Base-by-base conservation (phyloP, 37 sponge, comb jelly and placozoan genomes). In the Geodia barretti region DNA sequence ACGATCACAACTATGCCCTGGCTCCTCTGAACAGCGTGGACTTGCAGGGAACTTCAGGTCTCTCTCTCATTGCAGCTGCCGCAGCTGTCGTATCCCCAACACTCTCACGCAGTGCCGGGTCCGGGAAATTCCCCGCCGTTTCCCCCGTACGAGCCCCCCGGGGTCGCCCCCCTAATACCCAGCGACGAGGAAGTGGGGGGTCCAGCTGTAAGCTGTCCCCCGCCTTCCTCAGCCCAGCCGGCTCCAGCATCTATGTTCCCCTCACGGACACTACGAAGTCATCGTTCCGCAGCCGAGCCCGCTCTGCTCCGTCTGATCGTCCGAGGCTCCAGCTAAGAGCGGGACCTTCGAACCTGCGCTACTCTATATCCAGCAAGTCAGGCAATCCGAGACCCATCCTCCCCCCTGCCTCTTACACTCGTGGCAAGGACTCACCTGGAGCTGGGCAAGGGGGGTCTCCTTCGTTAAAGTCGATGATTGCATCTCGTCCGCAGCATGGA, bases 51-150 rank as follows among this genome's bases (percentile, higher is more conserved):
- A 86, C 78, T 9, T 89, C 93, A 0, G 93, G 93, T 28, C 80
- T 93, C 11, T 85, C 86, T 29, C 90, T 93, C 17, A 93, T 93
- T 63, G 93, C 93, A 24, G 93, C 93, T 30, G 93, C 93, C 11
- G 93, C 93, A 4, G 93, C 93, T 62, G 93, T 93, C 26, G 93
- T 93, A 0, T 93, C 93, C 24, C 93, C 93, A 0, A 74, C 83
- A n/a, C 70, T 93, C 26, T 68, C 84, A 19, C 30, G 79, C 41
- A 77, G 62, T 39, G 42, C 80, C 2, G 70, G 82, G 25, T 32
- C 70, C 17, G 61, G 74, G 25, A 84, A 70, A 28, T 68, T 70
- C 21, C 79, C 86, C 0, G 38, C 74, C 4, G 29, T 84, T 58
- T 72, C 86, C 19, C 88, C 93, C 7, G 90, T 89, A 31, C 77